Conservation (phyloP, 1,140 invertebrate species). For the Drosophila chauvacae region DNA sequence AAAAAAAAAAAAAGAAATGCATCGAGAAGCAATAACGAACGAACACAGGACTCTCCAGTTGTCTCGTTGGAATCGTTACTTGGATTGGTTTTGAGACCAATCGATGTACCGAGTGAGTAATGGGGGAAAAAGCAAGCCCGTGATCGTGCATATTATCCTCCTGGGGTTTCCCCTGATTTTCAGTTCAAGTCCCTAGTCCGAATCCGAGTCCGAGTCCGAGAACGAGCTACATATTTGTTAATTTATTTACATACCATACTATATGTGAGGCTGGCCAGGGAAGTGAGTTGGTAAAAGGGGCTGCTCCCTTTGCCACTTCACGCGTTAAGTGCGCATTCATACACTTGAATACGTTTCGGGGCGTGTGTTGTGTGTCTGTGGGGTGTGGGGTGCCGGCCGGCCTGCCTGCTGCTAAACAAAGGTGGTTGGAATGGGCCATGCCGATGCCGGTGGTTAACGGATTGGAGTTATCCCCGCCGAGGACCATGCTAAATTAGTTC, state of each 20-base stretch:
- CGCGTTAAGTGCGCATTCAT: conserved; percentile 68
- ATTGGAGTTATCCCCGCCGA: conserved; percentile 33
- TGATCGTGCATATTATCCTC: not conserved
- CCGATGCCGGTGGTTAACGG: conserved; percentile 22
- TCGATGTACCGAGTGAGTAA: not conserved
- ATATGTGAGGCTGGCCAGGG: not conserved
- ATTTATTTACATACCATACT: conserved; percentile 5
- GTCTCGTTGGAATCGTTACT: not conserved
- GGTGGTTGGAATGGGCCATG: conserved; percentile 1
- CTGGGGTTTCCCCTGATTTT: not conserved
- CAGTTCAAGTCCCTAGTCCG: not conserved
- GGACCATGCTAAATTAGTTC: conserved; percentile 71
- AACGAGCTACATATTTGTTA: conserved; percentile 2
- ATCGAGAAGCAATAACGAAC: conserved; percentile 30
- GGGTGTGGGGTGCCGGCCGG: conserved; percentile 2
- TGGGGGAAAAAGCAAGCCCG: not conserved
- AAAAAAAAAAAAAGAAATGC: not conserved
- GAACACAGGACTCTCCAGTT: not conserved
- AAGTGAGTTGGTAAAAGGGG: not conserved
- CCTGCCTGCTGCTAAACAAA: conserved; percentile 5
- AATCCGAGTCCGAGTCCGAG: not conserved
- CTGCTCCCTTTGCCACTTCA: conserved; percentile 61
- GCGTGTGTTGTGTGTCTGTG: conserved; percentile 15
- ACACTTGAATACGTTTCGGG: conserved; percentile 63
- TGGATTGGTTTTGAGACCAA: not conserved